Evolutionary conservation across 2,888 invertebrate species (phyloP).

Genomic region (Nineta flava): DNA sequence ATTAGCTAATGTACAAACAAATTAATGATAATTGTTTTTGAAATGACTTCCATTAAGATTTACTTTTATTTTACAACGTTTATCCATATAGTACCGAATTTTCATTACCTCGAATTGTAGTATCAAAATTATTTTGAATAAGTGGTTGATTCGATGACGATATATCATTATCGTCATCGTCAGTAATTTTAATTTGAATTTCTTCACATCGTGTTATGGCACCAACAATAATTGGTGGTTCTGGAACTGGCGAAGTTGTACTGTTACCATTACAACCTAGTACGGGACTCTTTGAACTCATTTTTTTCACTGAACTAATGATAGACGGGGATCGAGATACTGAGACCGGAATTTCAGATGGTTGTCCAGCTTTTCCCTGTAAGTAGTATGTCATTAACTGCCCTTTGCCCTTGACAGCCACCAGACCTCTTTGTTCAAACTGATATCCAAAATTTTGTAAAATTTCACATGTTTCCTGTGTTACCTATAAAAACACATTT

Average conservation of each 20-base stretch:
- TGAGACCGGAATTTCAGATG: constrained; percentile 12
- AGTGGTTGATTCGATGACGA: neutral
- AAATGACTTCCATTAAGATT: too few relatives aligned
- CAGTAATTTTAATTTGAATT: neutral
- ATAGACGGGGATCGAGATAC: constrained; percentile 11
- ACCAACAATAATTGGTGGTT: neutral
- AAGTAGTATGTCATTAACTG: constrained; percentile 91
- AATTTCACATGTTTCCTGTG: constrained; percentile 84
- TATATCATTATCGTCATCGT: neutral
- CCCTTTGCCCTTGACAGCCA: constrained; percentile 94
- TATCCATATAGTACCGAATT: neutral
- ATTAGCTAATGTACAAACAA: too few relatives aligned
- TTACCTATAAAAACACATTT: constrained; percentile 48
- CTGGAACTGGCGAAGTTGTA: neutral
- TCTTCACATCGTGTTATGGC: neutral
- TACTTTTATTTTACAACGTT: neutral
- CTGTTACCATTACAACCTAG: neutral
- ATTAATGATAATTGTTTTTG: too few relatives aligned
- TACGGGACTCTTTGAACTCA: neutral
- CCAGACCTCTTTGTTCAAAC: constrained; percentile 86
- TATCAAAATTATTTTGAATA: neutral
- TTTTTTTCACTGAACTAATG: neutral
- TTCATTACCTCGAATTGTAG: neutral
- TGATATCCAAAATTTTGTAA: constrained; percentile 78
- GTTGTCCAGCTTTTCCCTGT: constrained; percentile 36